Evolutionary conservation across 2,888 invertebrate genomes (phyloP), one percentile per base, ranked within the genome.

Genomic region (Reticulitermes lucifugus): DNA sequence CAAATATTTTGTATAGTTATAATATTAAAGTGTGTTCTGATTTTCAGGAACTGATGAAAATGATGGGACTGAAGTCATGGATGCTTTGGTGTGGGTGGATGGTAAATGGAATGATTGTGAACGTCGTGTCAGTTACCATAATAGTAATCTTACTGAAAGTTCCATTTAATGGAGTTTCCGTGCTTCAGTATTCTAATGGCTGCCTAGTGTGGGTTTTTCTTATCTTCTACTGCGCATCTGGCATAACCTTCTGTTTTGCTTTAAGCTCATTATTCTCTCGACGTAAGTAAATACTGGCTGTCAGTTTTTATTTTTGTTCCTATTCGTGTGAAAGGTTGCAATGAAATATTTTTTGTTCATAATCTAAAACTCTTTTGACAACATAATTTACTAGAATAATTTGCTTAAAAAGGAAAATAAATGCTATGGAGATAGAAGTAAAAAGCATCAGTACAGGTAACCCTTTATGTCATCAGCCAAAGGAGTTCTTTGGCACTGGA

Each of bases 1-100:
- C 12, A 12, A 46, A 12, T 46, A 46, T 46, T 55, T 55, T 55
- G 55, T 18, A 18, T 4, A 18, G 18, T 55, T 55, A 14, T 5
- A 55, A 14, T 55, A 18, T 55, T 55, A 55, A 55, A 55, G 14
- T 55, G 55, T 18, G 10, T 46, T 55, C 14, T 55, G 14, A 55
- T 55, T 87, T 89, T n/a, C 87, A 93, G 92, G 93, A 93, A 89
- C 91, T 93, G 73, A 92, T 93, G 93, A 92, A 92, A 89, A 91
- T 93, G 90, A 93, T 93, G 93, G 93, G 93, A 2, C 88, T 93
- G 80, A 90, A 90, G 60, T 90, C 90, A 87, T 93, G 92, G 91
- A 89, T 93, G 86, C 91, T 93, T 87, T 93, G 93, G 93, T 46
- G 90, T 41, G 92, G 92, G n/a, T 92, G 93, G 91, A 91, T 92